Conservation (phyloP, 2,888 invertebrate genomes). For the Maniola hyperantus region DNA sequence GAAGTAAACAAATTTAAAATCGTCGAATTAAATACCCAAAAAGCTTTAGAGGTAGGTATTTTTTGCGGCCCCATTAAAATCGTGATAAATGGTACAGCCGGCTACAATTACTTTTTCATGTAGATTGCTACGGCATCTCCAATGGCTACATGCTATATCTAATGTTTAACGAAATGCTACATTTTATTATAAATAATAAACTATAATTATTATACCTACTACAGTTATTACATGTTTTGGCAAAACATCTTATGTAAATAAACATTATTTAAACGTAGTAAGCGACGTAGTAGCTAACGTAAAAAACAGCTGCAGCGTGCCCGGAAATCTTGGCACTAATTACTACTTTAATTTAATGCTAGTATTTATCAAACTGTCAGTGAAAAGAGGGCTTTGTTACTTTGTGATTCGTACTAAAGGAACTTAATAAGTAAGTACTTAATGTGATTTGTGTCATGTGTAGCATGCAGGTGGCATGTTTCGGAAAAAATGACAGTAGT, state of each 20-base stretch:
- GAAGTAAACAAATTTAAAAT: not conserved
- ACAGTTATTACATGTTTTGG: not conserved
- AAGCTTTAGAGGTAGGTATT: too few relatives aligned
- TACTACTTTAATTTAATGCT: conserved; percentile 15
- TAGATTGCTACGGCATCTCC: too few relatives aligned
- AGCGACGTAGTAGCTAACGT: conserved; percentile 11
- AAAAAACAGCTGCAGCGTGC: conserved; percentile 26
- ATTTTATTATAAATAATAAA: not conserved
- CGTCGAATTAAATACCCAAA: not conserved
- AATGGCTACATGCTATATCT: too few relatives aligned
- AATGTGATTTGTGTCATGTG: not conserved
- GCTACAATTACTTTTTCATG: not conserved
- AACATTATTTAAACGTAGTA: conserved; percentile 23
- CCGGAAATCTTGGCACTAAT: conserved; percentile 30
- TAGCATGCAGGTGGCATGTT: not conserved
- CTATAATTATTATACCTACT: not conserved
- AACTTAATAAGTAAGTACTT: not conserved
- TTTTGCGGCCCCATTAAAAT: not conserved
- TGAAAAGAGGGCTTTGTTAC: not conserved
- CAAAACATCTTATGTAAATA: conserved; percentile 15
- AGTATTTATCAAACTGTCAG: not conserved
- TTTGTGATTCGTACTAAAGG: not conserved
- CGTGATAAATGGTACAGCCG: not conserved
- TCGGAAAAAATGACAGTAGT: not conserved
- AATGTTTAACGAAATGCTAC: too few relatives aligned